Base-by-base conservation (phyloP, 2,113 vertebrate species). In the Dolichallabes microphthalmus region DNA sequence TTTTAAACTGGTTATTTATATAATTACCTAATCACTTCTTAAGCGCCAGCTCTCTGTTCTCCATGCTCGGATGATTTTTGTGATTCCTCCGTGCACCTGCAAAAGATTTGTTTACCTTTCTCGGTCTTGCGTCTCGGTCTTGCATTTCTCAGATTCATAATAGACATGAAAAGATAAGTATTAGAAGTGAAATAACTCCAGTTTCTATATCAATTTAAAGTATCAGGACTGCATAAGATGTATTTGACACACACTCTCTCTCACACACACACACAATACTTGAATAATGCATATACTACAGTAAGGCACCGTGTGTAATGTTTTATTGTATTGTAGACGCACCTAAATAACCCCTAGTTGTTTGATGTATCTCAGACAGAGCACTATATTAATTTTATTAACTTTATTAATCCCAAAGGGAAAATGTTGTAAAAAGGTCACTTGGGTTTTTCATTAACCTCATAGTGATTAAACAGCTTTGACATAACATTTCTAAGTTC, bases 11-110 rank as follows among this genome's bases (percentile, higher is more conserved):
- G 75, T 57, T 77, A 77, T 77, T 77, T 77, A 77, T 57, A 77
- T 77, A 77, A 77, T 77, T 77, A 77, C 75, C 75, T 77, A 75
- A 75, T 53, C 52, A 77, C n/a, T 77, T 77, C 8, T 27, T 75
- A 75, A 75, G 73, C 73, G 13, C 73, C 45, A 75, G 73, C 45
- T 53, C 73, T 53, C 25, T 55, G 50, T 76, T 76, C 73, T 76
- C 73, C 73, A 53, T 76, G 73, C 73, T 76, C 50, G 50, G 73
- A n/a, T 53, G 73, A 76, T 9, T 76, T 76, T 76, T 76, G 53
- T 35, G 76, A 78, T 78, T 35, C 20, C 27, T 78, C 4, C 3
- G 4, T 78, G 76, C 52, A 35, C 52, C 76, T 78, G 76, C 76
- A 13, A 78, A 78, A 22, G 53, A 58, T 78, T 58, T 78, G n/a